Evolutionary conservation across 2,888 invertebrate species (phyloP), one percentile per base, ranked within the genome.

Genomic region (Cantharis rustica): DNA sequence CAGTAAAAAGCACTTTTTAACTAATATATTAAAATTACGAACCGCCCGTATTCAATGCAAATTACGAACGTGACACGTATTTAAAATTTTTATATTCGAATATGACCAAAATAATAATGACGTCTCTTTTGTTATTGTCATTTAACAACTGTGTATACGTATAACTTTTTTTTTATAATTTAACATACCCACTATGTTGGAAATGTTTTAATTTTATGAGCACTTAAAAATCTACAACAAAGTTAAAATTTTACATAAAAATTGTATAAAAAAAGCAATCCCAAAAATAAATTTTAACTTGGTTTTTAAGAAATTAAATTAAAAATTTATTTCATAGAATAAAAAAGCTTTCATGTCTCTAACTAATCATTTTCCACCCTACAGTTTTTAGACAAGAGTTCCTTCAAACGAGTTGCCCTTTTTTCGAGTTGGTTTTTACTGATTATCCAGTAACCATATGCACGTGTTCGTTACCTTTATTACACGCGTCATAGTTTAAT

Each of bases 11-110:
- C 10, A 66, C 64, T 66, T 66, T 66, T 66, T 66, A 66, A 66
- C 64, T 23, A 66, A 66, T 66, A 66, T 66, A n/a, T 66, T 66
- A 66, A 66, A 66, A 66, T 23, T 66, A 66, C 64, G 17, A 66
- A 66, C 64, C 23, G 17, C 64, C 64, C 64, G 64, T 23, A 66
- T 66, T 66, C 64, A 20, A 66, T 66, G 64, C 64, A 66, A 66
- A 66, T 66, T 66, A 66, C 20, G 23, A 66, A 69, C 31, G 69
- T 27, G 69, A 27, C 26, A 69, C 69, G 69, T 69, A 69, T 69
- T 69, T 69, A 69, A 69, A 69, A 16, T 69, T 69, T 64, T 69
- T 69, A 23, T 69, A 31, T 69, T 16, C 16, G 69, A 26, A 26
- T 23, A 31, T 69, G 47, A 69, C 47, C 47, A 17, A 47, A 69